phyloP scores from a whole-genome alignment of 2,797 vertebrate species.

The Malurus splendens region DNA sequence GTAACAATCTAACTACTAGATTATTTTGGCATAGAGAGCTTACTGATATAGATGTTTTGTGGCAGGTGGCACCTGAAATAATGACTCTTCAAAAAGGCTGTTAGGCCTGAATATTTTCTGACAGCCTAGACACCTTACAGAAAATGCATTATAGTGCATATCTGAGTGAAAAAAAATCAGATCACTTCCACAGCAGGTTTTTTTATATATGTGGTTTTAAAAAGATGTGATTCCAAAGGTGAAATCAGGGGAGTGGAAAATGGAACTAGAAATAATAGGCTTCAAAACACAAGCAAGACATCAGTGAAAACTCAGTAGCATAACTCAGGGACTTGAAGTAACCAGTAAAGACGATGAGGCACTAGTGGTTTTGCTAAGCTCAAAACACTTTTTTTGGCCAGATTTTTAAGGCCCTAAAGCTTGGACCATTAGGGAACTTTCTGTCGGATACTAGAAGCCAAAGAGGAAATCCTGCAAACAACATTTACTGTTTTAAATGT shows the following conservation, averaged over 20 bases:
- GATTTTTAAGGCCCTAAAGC: background rate
- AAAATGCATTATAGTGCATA: background rate
- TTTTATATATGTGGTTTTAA: background rate
- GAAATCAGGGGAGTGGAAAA: background rate
- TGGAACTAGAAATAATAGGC: background rate
- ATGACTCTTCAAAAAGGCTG: background rate
- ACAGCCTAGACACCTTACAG: background rate
- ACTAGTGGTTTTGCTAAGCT: background rate
- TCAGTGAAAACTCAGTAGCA: background rate
- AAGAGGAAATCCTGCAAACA: conserved; percentile 52
- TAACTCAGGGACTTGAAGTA: background rate
- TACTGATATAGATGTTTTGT: background rate
- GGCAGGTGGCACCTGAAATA: background rate
- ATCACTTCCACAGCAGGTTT: background rate
- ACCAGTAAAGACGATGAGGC: background rate
- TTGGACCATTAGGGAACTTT: background rate
- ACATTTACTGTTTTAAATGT: conserved; percentile 17
- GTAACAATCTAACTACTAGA: background rate
- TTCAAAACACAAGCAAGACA: background rate
- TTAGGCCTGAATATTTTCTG: background rate
- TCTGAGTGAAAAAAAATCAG: background rate
- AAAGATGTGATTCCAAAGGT: background rate
- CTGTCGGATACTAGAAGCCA: background rate
- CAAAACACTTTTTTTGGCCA: background rate
- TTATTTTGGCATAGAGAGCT: background rate